Evolutionary conservation across 30 jellyfish, hydroid and myxozoan genomes (phyloP).

Genomic region (Cassiopea xamachana): DNA sequence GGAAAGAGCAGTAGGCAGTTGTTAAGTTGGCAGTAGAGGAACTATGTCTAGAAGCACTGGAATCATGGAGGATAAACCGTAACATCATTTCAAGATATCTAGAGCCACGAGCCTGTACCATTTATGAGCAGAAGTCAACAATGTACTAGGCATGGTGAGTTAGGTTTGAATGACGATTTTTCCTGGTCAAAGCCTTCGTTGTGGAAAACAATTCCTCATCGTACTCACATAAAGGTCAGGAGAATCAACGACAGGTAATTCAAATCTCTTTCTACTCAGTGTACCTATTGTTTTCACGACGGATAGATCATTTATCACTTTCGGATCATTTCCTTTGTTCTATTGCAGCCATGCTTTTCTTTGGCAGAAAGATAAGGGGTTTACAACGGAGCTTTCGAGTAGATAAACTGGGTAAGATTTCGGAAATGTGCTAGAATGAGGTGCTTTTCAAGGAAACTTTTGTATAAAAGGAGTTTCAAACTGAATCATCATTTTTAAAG

Average conservation of each 20-base stretch:
- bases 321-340: not conserved
- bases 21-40: not conserved
- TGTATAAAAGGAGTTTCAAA: not conserved
- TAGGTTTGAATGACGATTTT: not conserved
- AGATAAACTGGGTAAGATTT: not conserved
- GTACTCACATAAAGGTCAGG: not conserved
- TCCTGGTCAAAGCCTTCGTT: not conserved
- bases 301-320: not conserved
- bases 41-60: not conserved
- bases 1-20: too few species aligned
- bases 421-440: not conserved
- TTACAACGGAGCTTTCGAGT: not conserved
- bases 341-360: too few species aligned
- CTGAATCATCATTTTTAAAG: not conserved
- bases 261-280: not conserved
- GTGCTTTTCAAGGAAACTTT: not conserved
- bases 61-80: not conserved
- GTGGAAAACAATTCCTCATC: not conserved
- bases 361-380: not conserved
- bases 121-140: not conserved
- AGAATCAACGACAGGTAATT: not conserved
- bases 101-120: not conserved
- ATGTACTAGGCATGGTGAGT: not conserved
- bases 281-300: not conserved
- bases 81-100: not conserved